Evolutionary conservation across 2,113 vertebrate genomes (phyloP).

Genomic region (Colinus virginianus): DNA sequence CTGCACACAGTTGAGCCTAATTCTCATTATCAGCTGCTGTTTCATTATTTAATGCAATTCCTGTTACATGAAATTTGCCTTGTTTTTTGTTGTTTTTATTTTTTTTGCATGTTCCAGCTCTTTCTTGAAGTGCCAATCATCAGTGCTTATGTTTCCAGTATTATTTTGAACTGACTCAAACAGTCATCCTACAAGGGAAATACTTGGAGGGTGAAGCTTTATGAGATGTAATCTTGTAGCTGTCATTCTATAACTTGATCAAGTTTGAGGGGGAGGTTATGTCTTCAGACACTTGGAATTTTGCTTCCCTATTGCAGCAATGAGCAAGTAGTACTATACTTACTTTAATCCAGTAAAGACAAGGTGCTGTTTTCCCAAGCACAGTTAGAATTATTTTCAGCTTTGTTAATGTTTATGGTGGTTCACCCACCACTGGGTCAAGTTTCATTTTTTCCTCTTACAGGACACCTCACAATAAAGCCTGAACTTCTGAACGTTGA

Average conservation of each 20-base stretch:
- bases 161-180: neutral
- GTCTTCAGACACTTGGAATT: neutral
- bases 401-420: neutral
- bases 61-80: neutral
- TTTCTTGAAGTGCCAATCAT: neutral
- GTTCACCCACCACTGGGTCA: neutral
- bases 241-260: neutral
- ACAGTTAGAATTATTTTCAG: neutral
- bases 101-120: neutral
- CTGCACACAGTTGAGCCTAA: neutral
- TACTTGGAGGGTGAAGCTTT: neutral
- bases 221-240: neutral
- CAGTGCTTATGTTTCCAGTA: neutral
- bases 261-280: neutral
- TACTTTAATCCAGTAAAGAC: neutral
- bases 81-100: neutral
- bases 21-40: neutral
- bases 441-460: neutral
- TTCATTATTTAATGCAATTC: neutral
- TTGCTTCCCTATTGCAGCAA: neutral
- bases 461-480: neutral
- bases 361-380: neutral
- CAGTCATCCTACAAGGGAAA: neutral
- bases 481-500: neutral
- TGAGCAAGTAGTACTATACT: neutral